Conservation (phyloP, 2,888 invertebrate species). For the Xylocampa areola region DNA sequence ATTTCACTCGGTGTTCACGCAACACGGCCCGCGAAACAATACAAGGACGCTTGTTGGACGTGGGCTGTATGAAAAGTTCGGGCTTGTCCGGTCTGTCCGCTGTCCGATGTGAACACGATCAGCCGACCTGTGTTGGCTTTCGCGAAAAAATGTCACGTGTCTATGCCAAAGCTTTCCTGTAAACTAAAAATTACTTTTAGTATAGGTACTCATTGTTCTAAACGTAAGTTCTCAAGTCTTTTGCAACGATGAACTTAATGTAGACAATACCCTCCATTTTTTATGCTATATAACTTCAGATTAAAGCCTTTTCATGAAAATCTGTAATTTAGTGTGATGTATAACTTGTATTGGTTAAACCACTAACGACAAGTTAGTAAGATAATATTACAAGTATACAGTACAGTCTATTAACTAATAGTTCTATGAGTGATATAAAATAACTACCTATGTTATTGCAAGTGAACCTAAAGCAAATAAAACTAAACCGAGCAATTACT, state of each 20-base stretch:
- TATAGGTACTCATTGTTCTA: not conserved
- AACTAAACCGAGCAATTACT: constrained; percentile 32
- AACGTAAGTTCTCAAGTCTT: not conserved
- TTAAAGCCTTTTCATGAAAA: constrained; percentile 7
- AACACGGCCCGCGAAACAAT: constrained; percentile 88
- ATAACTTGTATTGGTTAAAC: constrained; percentile 10
- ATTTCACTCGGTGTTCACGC: constrained; percentile 88
- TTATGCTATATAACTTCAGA: not conserved
- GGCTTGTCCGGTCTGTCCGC: constrained; percentile 58
- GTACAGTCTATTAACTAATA: constrained; percentile 12
- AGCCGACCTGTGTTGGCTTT: constrained; percentile 49
- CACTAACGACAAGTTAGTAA: constrained; percentile 11
- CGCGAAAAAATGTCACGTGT: constrained; percentile 55
- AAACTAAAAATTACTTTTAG: constrained; percentile 13
- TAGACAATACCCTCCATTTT: constrained; percentile 1
- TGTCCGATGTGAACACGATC: constrained; percentile 57
- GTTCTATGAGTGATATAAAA: constrained; percentile 32
- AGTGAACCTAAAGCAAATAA: too few relatives aligned
- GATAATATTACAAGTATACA: constrained; percentile 39
- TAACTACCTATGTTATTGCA: too few relatives aligned
- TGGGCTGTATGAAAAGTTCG: constrained; percentile 71
- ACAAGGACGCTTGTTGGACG: constrained; percentile 83
- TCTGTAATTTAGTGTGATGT: constrained; percentile 26
- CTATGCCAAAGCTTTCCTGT: constrained; percentile 27
- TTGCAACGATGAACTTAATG: constrained; percentile 6